A percentile compares a stretch with the other conserved stretches of the same genome.
Conservation (phyloP, 2,888 invertebrate species). For the Chalcosyrphus nemorum region DNA sequence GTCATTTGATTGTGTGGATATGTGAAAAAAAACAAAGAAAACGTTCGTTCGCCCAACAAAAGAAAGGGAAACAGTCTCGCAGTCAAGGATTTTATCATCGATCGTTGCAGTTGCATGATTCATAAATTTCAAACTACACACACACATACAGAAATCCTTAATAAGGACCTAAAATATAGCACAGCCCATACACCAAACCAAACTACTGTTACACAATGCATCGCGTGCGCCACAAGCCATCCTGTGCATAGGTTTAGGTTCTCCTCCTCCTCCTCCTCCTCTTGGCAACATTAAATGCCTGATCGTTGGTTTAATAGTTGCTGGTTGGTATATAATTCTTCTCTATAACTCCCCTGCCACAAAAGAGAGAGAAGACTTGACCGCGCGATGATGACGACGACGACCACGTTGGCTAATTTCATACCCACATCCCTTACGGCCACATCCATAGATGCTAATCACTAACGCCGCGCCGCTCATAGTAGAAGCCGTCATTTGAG, state of each 20-base stretch:
- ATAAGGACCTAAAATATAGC: conserved; percentile 30
- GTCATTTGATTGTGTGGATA: conserved; percentile 35
- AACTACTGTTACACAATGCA: conserved; percentile 66
- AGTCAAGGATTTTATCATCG: conserved; percentile 54
- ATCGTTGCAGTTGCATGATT: conserved; percentile 52
- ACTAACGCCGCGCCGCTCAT: conserved; percentile 67
- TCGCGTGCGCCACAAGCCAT: conserved; percentile 67
- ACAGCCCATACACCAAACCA: conserved; percentile 12
- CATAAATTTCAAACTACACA: conserved; percentile 11
- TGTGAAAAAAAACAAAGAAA: too few relatives aligned
- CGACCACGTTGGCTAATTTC: conserved; percentile 57
- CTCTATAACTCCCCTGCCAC: neutral
- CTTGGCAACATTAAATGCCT: conserved; percentile 43
- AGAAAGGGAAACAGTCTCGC: conserved; percentile 15
- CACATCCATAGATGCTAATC: conserved; percentile 67
- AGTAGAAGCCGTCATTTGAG: neutral
- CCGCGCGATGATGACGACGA: conserved; percentile 25
- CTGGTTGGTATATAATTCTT: conserved; percentile 17
- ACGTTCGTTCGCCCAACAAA: neutral
- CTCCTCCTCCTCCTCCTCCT: conserved; percentile 31
- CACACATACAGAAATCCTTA: conserved; percentile 19
- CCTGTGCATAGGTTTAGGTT: conserved; percentile 26
- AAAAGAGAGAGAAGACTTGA: conserved; percentile 40
- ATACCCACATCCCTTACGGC: conserved; percentile 65
- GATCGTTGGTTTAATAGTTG: conserved; percentile 56